Evolutionary conservation across 2,797 vertebrate species (phyloP), one percentile per base, ranked within the genome.

Genomic region (Myiothlypis chrysogaster): DNA sequence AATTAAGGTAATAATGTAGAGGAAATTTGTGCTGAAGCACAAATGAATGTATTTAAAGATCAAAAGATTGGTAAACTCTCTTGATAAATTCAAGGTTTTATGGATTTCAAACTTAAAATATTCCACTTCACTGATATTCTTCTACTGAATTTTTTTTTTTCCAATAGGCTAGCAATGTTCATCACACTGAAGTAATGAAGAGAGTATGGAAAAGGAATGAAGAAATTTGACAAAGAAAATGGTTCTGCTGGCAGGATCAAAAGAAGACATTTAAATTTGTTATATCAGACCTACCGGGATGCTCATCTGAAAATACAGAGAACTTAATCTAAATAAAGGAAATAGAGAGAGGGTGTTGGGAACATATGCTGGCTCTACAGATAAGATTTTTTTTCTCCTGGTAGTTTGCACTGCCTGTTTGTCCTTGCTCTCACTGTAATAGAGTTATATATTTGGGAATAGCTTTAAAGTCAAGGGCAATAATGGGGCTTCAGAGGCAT

Each of bases 81-180:
- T 71, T 81, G 19, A 86, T 50, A 71, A 80, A 94, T 56, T 76
- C 52, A 63, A 88, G 79, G 35, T 44, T 88, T 73, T 87, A 83
- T 82, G 43, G 43, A 90, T 46, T 84, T 47, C 16, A 83, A 41
- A 85, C 82, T 86, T 91, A 63, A 87, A 95, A 88, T 88, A 72
- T 83, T 93, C 50, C 4, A 56, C 52, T 95, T 28, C 76, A 89
- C 21, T 78, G 66, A 70, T 85, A 92, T 73, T 39, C 18, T 79
- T 82, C 35, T 60, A 14, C 8, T 43, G 20, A 73, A 69, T 20
- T 35, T 57, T 69, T 3, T 24, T 61, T 21, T 69, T 72, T 76
- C 81, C 59, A 78, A 53, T 63, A 6, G 8, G 6, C 6, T 81
- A 78, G 16, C 0, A 2, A 14, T 32, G 8, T 39, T 85, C 3